Percentiles rank a stretch among this genome's conserved stretches.
phyloP scores from a whole-genome alignment of 2,797 vertebrate genomes.

The Karalla daura region DNA sequence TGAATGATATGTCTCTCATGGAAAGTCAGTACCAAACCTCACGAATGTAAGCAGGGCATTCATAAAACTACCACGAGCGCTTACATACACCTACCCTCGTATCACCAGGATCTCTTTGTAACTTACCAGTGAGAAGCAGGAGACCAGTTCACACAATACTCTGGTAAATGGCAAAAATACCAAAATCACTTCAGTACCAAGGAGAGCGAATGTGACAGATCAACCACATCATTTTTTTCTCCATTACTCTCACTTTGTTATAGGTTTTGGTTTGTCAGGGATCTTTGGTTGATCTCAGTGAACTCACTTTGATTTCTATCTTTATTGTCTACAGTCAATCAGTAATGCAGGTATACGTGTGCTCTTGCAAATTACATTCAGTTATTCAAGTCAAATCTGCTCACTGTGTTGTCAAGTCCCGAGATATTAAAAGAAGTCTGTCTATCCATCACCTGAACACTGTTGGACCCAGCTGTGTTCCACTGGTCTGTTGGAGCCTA shows the following conservation, averaged over 20 bases:
- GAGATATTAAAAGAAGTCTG: no score
- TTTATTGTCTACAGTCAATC: no score
- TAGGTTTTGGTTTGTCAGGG: no score
- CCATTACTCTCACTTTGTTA: background rate
- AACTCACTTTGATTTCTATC: no score
- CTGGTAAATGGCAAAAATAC: background rate
- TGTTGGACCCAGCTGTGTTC: no score
- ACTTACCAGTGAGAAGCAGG: background rate
- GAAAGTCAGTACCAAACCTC: background rate
- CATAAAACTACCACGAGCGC: background rate
- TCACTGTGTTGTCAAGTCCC: no score
- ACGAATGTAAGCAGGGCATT: background rate
- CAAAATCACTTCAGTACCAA: slow-evolving; percentile 12
- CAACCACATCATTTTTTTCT: background rate
- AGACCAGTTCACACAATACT: background rate
- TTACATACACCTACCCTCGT: background rate
- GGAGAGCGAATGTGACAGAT: background rate
- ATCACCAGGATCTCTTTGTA: background rate
- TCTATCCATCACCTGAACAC: no score
- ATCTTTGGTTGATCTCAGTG: no score
- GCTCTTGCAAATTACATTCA: no score
- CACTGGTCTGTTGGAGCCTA: no score
- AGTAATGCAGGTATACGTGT: no score
- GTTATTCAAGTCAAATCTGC: no score
- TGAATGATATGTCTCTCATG: background rate